Conservation (phyloP, 1,140 invertebrate genomes). For the Geopemphigus sp. region DNA sequence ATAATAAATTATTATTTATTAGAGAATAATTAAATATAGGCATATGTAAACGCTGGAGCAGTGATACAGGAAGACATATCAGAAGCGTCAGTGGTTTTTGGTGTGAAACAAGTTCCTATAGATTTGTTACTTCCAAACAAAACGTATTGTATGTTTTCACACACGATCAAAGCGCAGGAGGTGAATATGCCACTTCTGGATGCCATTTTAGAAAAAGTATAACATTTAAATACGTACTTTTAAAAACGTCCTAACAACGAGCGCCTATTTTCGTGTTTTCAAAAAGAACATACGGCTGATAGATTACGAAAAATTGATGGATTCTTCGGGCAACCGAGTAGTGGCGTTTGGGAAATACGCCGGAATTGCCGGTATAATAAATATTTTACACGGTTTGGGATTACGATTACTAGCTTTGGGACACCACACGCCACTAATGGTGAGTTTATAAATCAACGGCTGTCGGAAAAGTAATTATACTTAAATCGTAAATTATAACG, state of each 20-base stretch:
- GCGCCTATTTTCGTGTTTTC: not conserved
- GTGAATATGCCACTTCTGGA: conserved; percentile 97
- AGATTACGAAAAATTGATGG: conserved; percentile 96
- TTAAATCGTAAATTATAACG: conserved; percentile 10
- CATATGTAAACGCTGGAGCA: conserved; percentile 85
- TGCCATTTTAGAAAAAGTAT: conserved; percentile 87
- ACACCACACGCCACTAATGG: conserved; percentile 99
- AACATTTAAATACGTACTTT: not conserved
- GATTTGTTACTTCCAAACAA: conserved; percentile 91
- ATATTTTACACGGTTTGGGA: conserved; percentile 95
- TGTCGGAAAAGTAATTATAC: not conserved
- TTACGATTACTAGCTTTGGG: conserved; percentile 90
- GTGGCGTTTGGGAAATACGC: conserved; percentile 99
- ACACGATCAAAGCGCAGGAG: conserved; percentile 98
- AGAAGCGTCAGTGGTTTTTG: conserved; percentile 92
- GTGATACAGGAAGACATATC: conserved; percentile 93
- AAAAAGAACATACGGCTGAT: conserved; percentile 89
- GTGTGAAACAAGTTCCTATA: conserved; percentile 95
- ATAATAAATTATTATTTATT: not conserved
- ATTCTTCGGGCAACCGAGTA: conserved; percentile 81
- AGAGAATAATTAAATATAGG: conserved; percentile 57
- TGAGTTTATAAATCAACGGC: conserved; percentile 56
- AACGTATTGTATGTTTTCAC: conserved; percentile 98
- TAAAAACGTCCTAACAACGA: not conserved
- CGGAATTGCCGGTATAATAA: conserved; percentile 97